These are phyloP conservation scores for Apotomis capreana DNA, from an alignment of 2,888 invertebrate species.

Conservation along the genomic window DNA sequence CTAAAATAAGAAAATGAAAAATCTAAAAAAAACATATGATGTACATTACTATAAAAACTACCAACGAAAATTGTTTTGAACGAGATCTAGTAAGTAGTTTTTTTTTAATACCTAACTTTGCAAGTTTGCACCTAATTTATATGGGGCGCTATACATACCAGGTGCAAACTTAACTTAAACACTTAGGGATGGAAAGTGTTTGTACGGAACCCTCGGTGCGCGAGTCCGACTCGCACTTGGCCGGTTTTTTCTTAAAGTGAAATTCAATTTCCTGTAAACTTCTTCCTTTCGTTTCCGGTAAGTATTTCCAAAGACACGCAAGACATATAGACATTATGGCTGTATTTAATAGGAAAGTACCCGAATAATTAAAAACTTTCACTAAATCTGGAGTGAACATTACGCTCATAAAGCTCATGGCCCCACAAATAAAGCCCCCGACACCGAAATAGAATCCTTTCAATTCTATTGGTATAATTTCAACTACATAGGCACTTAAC, in stretches of 20 bases:
- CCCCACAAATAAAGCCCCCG: not conserved
- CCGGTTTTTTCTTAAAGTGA: not conserved
- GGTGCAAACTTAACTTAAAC: no score
- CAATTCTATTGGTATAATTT: not conserved
- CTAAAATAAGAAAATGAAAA: no score
- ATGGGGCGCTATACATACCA: no score
- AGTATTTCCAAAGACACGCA: not conserved
- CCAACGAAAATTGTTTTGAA: no score
- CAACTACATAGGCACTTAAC: not conserved
- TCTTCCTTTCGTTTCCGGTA: not conserved
- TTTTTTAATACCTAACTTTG: no score
- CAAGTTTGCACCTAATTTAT: no score
- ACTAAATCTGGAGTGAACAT: not conserved
- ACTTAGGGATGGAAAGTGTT: no score
- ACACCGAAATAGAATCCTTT: not conserved
- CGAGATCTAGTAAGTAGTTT: no score
- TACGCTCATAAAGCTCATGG: not conserved
- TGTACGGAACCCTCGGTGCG: no score
- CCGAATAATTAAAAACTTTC: not conserved
- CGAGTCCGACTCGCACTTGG: no score
- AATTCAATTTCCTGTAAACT: constrained; percentile 4
- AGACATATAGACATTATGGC: not conserved
- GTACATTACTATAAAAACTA: no score
- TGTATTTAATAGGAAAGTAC: not conserved
- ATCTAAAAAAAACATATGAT: no score